Evolutionary conservation across 2,888 invertebrate species (phyloP).

Genomic region (Epirrhoe tristata): DNA sequence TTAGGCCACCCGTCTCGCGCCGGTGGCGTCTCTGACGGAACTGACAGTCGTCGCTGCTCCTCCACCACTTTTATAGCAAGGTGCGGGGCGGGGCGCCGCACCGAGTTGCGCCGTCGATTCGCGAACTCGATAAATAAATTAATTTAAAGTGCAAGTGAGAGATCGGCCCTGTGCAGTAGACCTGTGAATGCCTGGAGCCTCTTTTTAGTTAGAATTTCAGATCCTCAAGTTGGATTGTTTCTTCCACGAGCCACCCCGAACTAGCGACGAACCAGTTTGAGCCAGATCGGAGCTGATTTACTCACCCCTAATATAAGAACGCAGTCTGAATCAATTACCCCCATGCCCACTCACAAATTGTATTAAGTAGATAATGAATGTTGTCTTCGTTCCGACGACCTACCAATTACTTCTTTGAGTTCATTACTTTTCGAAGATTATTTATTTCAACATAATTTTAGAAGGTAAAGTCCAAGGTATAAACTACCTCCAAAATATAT

Average conservation of each 20-base stretch:
- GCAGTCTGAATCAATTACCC: constrained; percentile 50
- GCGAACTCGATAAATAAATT: constrained; percentile 85
- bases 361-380: constrained; percentile 14
- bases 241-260: constrained; percentile 56
- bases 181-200: constrained; percentile 74
- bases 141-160: constrained; percentile 86
- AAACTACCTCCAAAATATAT: too few relatives aligned
- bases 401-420: background rate
- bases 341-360: constrained; percentile 21
- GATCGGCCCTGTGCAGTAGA: constrained; percentile 77
- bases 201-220: constrained; percentile 80
- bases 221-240: constrained; percentile 64
- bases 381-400: background rate
- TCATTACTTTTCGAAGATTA: too few relatives aligned
- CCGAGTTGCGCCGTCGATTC: constrained; percentile 84
- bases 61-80: constrained; percentile 73
- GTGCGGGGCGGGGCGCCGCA: constrained; percentile 77
- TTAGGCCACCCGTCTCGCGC: constrained; percentile 68
- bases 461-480: too few relatives aligned
- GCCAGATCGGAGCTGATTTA: constrained; percentile 60
- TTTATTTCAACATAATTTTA: too few relatives aligned
- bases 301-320: constrained; percentile 50
- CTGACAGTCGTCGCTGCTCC: constrained; percentile 77
- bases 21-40: constrained; percentile 75
- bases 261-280: constrained; percentile 45